Evolutionary conservation across 2,888 invertebrate species (phyloP), one percentile per base, ranked within the genome.

Genomic region (Apodemia duryi): DNA sequence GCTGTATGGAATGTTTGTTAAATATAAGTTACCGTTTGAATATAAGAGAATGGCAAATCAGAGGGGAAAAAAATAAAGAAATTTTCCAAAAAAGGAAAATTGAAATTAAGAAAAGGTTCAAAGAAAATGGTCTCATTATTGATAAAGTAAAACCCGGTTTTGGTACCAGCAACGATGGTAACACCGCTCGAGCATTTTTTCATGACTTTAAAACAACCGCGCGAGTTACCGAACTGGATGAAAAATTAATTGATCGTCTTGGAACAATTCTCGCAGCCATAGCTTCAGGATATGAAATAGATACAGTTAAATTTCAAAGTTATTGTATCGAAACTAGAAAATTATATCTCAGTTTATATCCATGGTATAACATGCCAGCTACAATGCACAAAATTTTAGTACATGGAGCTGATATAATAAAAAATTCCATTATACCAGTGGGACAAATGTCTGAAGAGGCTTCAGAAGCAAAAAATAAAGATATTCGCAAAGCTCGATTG

Each of bases 401-500:
- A 52, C 52, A 52, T 21, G 52, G 52, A 52, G 28, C 52, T 52
- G 52, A 52, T 52, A 21, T 52, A 52, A 52, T 52, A 52, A 52
- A 52, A 52, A 21, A 52, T 1, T 52, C 52, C 6, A 52, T 28
- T 21, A 52, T 52, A 52, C 52, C 21, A 54, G 54, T 54, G 54
- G 29, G 7, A 29, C 9, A 54, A 54, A 54, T 10, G 54, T 29
- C 54, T 29, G 54, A 54, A 54, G 54, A 54, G 28, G 54, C 54
- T 28, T 54, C 29, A 28, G 49, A 13, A 49, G 49, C 49, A n/a
- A 49, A 49, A 49, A 49, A 52, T 49, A 49, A 52, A 21, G 52
- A 52, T 52, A 52, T 28, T 21, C 52, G 52, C 10, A 54, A 54
- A 7, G 29, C 28, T 54, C 29, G 54, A 54, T 52, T 52, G 52